Evolutionary conservation across 2,113 vertebrate species (phyloP).

Genomic region (Oceanodroma tethys): DNA sequence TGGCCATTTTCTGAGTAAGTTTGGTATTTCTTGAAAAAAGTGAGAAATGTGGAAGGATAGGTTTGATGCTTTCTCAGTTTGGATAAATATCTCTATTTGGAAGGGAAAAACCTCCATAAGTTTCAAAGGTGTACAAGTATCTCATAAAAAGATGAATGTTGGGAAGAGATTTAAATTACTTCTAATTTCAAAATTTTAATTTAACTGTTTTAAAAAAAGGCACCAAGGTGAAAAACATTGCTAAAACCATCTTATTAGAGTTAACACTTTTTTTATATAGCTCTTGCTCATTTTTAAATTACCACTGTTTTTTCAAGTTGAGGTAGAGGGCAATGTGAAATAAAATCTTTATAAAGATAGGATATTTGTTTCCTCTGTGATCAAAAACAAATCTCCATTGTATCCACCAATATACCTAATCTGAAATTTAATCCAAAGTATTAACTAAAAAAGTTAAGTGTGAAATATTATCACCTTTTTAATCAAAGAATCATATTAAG

Average conservation of each 20-base stretch:
- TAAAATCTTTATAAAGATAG: neutral
- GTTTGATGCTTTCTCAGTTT: neutral
- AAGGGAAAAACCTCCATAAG: accelerated
- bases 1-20: neutral
- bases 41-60: neutral
- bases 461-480: neutral
- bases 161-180: neutral
- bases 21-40: neutral
- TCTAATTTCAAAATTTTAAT: neutral
- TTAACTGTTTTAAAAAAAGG: neutral
- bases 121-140: neutral
- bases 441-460: neutral
- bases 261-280: accelerated
- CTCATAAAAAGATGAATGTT: neutral
- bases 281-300: neutral
- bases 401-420: neutral
- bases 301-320: neutral
- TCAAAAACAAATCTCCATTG: neutral
- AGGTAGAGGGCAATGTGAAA: neutral
- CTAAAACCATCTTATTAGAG: neutral
- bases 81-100: neutral
- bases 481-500: neutral
- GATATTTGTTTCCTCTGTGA: neutral
- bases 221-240: neutral
- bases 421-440: neutral